These are phyloP conservation scores for Caenorhabditis virilis DNA, from an alignment of 2,888 invertebrate genomes.

Conservation along the genomic window DNA sequence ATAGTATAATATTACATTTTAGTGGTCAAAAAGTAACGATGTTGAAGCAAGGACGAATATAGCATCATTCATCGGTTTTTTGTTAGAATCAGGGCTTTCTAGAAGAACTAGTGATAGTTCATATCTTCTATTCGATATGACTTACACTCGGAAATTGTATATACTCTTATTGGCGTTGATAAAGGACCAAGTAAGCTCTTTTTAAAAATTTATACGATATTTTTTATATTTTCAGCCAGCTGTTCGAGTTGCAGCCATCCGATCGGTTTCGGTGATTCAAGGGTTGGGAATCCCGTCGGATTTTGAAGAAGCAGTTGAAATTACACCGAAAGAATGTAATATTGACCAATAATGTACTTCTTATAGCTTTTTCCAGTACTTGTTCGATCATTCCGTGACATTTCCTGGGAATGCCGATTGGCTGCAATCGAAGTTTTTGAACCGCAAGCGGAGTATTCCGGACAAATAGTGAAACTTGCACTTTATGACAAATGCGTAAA, in stretches of 20 bases:
- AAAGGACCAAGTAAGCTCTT: conserved; percentile 5
- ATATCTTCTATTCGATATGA: neutral
- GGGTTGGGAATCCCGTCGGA: conserved; percentile 1
- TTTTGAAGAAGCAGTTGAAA: neutral
- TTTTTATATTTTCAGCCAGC: too few relatives aligned
- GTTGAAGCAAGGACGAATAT: conserved; percentile 10
- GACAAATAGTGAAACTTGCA: neutral
- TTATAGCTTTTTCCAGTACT: conserved; percentile 15
- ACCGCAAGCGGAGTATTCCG: neutral
- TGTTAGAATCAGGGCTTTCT: conserved; percentile 13
- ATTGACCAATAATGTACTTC: too few relatives aligned
- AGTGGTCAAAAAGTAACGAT: conserved; percentile 10
- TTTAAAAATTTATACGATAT: too few relatives aligned
- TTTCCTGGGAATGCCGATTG: conserved; percentile 17
- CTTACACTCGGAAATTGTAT: conserved; percentile 1
- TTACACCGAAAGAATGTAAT: conserved; percentile 1
- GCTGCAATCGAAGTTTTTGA: conserved; percentile 7
- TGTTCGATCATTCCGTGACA: conserved; percentile 17
- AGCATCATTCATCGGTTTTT: conserved; percentile 1
- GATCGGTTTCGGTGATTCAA: conserved; percentile 14
- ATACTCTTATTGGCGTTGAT: neutral
- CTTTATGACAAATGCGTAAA: neutral
- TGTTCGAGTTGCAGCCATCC: conserved; percentile 16
- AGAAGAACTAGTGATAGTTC: neutral
- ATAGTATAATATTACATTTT: conserved; percentile 1